Evolutionary conservation across 2,797 vertebrate genomes (phyloP).

Genomic region (Labroides dimidiatus): DNA sequence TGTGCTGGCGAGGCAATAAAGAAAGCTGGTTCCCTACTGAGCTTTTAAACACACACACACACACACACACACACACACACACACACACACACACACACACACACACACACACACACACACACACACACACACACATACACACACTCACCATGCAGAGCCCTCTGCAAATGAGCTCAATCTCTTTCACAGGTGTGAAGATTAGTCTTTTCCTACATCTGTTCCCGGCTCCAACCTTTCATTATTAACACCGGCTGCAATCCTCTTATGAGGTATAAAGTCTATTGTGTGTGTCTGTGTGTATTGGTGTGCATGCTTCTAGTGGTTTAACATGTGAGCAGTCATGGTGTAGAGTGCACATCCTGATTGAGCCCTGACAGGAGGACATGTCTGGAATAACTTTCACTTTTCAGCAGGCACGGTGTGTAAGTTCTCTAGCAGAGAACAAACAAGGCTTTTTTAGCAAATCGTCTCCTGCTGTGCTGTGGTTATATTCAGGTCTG

Average conservation of each 20-base stretch:
- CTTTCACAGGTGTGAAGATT: conserved; percentile 72
- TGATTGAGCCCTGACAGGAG: conserved; percentile 12
- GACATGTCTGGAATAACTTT: conserved; percentile 30
- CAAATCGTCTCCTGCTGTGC: conserved; percentile 48
- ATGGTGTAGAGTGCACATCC: not conserved
- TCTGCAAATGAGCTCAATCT: conserved; percentile 62
- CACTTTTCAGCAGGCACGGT: conserved; percentile 1
- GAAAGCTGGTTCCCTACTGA: conserved; percentile 51
- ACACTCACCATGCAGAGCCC: conserved; percentile 8
- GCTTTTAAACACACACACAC: conserved; percentile 33
- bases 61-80: no score
- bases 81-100: conserved; percentile 22
- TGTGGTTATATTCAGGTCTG: conserved; percentile 42
- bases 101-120: conserved; percentile 2
- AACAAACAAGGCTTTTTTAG: conserved; percentile 39
- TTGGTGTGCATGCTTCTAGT: not conserved
- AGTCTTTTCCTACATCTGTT: conserved; percentile 70
- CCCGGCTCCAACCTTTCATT: conserved; percentile 58
- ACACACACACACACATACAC: conserved; percentile 25
- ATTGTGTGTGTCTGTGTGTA: conserved; percentile 13
- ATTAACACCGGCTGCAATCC: conserved; percentile 56
- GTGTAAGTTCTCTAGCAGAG: conserved; percentile 19
- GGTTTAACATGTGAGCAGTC: not conserved
- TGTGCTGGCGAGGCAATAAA: conserved; percentile 58
- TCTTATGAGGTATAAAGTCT: conserved; percentile 54